Percentiles rank a stretch among this genome's conserved stretches.
Evolutionary conservation across 2,888 invertebrate species (phyloP).

Genomic region (Tholera decimalis): DNA sequence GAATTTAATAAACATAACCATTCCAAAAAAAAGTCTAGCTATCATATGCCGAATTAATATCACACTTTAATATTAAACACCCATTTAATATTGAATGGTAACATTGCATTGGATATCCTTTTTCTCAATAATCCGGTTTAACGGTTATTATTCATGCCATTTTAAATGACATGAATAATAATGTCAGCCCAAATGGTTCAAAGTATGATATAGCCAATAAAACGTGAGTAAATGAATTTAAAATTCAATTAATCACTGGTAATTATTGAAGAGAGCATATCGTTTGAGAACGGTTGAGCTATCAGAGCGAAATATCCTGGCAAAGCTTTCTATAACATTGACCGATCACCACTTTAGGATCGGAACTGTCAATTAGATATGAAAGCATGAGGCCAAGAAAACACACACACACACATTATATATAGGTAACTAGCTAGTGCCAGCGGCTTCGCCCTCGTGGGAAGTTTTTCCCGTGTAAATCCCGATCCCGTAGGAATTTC

Average conservation of each 20-base stretch:
- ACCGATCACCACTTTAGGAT: background rate
- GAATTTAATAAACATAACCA: too few species aligned
- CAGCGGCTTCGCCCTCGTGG: too few species aligned
- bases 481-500: too few species aligned
- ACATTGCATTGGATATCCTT: slow-evolving; percentile 1
- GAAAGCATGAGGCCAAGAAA: too few species aligned
- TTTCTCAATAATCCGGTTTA: background rate
- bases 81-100: background rate
- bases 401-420: too few species aligned
- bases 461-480: too few species aligned
- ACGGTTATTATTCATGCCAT: background rate
- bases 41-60: background rate
- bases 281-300: background rate
- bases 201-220: background rate
- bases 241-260: background rate
- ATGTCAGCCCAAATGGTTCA: background rate
- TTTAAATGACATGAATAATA: slow-evolving; percentile 10
- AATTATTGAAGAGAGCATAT: background rate
- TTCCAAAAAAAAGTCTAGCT: too few species aligned
- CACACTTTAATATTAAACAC: slow-evolving; percentile 1
- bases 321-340: background rate
- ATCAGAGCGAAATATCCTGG: background rate
- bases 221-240: background rate
- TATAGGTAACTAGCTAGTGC: too few species aligned
- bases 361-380: background rate